phyloP scores from a whole-genome alignment of 92 coral and sea anemone species.

The Meandrina meandrites region DNA sequence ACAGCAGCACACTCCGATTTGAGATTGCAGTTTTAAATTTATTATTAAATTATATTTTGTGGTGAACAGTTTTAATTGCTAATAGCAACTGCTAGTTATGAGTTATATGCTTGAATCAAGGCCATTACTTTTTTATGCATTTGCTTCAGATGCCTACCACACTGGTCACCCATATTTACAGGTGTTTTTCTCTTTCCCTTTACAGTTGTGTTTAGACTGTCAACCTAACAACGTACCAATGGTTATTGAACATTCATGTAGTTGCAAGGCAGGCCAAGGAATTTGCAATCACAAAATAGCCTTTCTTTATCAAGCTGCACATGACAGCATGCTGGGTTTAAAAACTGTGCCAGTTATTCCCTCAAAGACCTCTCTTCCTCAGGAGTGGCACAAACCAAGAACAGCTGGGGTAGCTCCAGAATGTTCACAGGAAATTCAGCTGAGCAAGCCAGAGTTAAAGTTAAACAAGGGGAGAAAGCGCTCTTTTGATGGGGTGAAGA shows the following conservation, averaged over 20 bases:
- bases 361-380: slow-evolving; percentile 62
- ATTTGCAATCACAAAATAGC: slow-evolving; percentile 40
- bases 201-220: background rate
- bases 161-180: slow-evolving; percentile 11
- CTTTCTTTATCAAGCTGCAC: slow-evolving; percentile 28
- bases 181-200: slow-evolving; percentile 2
- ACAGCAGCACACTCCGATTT: slow-evolving; percentile 29
- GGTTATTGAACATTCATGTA: slow-evolving; percentile 17
- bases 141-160: too few species aligned
- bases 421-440: slow-evolving; percentile 25
- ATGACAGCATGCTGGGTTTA: slow-evolving; percentile 45
- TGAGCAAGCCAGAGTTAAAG: slow-evolving; percentile 38
- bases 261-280: slow-evolving; percentile 43
- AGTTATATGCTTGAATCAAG: too few species aligned
- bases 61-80: too few species aligned
- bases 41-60: too few species aligned
- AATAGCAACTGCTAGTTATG: too few species aligned
- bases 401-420: slow-evolving; percentile 48
- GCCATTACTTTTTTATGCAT: too few species aligned
- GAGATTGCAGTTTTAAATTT: slow-evolving; percentile 7
- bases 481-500: slow-evolving; percentile 47
- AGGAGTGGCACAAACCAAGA: slow-evolving; percentile 60
- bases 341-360: slow-evolving; percentile 45
- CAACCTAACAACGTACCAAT: background rate
- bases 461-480: slow-evolving; percentile 22